Conservation (phyloP, 1,140 invertebrate species). For the Drosophila parabipectinata region DNA sequence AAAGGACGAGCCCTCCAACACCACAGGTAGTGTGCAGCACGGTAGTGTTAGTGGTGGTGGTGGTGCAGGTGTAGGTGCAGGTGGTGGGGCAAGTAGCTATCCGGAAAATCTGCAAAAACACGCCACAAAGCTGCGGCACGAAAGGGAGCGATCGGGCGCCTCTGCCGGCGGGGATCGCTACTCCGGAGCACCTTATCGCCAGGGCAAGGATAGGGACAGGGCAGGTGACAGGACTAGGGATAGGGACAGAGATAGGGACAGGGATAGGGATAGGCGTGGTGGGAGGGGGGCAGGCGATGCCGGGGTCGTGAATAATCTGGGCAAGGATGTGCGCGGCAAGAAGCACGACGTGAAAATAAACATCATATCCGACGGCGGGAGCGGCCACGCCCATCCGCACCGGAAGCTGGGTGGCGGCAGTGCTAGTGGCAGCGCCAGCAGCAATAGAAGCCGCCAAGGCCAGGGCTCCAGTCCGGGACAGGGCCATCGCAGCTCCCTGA, state of each 20-base stretch:
- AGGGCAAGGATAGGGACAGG: constrained; percentile 40
- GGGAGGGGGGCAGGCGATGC: constrained; percentile 65
- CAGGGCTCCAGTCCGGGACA: constrained; percentile 7
- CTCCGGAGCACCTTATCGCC: constrained; percentile 52
- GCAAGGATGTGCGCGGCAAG: constrained; percentile 71
- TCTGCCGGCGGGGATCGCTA: constrained; percentile 48
- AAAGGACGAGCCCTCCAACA: constrained; percentile 72
- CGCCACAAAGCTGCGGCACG: constrained; percentile 29
- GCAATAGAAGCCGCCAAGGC: constrained; percentile 9
- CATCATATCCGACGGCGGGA: constrained; percentile 73
- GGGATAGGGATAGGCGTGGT: constrained; percentile 17
- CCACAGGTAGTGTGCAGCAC: constrained; percentile 44
- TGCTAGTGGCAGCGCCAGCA: constrained; percentile 47
- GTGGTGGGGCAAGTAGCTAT: background rate
- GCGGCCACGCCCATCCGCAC: constrained; percentile 28
- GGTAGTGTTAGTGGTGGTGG: constrained; percentile 9
- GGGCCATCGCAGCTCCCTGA: constrained; percentile 19
- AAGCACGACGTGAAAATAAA: constrained; percentile 81
- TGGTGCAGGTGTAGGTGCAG: no score
- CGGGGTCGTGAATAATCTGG: constrained; percentile 66
- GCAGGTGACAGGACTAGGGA: constrained; percentile 33
- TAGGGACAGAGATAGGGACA: background rate
- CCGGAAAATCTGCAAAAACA: background rate
- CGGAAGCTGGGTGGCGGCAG: constrained; percentile 36
- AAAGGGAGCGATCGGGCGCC: constrained; percentile 20